These are phyloP conservation scores for Bombylius major DNA, from an alignment of 2,888 invertebrate species.

Conservation along the genomic window DNA sequence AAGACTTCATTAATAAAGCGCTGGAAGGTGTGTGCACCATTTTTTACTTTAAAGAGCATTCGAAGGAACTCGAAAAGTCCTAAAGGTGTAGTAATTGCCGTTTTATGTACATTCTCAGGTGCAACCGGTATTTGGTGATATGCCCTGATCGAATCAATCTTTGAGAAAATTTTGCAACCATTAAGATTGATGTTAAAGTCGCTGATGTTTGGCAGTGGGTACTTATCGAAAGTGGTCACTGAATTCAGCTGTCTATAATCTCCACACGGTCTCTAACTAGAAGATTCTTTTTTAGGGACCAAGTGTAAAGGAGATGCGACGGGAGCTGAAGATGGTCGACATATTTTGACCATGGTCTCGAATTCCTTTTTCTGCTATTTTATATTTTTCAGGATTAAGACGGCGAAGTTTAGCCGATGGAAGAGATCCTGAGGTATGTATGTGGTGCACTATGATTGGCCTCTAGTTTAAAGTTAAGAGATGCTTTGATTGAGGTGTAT, in stretches of 20 bases:
- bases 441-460: too few species aligned
- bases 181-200: constrained; percentile 1
- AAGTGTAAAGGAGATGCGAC: too few species aligned
- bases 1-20: constrained; percentile 18
- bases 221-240: constrained; percentile 16
- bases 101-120: constrained; percentile 23
- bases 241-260: too few species aligned
- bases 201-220: constrained; percentile 2
- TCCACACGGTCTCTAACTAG: too few species aligned
- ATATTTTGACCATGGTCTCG: constrained; percentile 14
- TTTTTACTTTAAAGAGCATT: constrained; percentile 24
- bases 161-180: constrained; percentile 13
- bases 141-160: constrained; percentile 18
- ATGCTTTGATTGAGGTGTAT: too few species aligned
- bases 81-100: constrained; percentile 25
- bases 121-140: constrained; percentile 27
- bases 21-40: not conserved
- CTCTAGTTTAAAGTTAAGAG: too few species aligned
- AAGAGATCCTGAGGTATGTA: too few species aligned
- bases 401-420: too few species aligned
- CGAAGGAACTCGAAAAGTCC: constrained; percentile 22
- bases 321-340: too few species aligned
- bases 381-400: too few species aligned
- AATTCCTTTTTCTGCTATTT: constrained; percentile 17
- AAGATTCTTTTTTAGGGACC: too few species aligned